Evolutionary conservation across 2,888 invertebrate species (phyloP).

Genomic region (Graphium colonna): DNA sequence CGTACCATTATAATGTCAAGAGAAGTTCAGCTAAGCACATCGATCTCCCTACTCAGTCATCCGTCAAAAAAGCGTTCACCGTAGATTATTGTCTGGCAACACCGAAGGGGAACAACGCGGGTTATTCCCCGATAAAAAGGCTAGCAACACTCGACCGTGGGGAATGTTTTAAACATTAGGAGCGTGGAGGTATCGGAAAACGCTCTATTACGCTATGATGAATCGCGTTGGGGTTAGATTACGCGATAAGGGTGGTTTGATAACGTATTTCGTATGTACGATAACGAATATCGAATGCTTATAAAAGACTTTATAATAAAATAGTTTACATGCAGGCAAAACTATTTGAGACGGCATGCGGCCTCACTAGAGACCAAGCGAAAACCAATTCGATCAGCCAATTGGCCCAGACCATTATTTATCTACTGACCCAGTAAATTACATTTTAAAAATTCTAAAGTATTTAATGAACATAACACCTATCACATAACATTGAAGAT

Average conservation of each 20-base stretch:
- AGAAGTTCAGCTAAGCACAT: slow-evolving; percentile 11
- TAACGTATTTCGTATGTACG: slow-evolving; percentile 13
- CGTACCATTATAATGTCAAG: slow-evolving; percentile 22
- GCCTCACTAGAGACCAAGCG: no score
- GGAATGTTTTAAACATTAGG: slow-evolving; percentile 69
- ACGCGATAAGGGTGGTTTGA: slow-evolving; percentile 17
- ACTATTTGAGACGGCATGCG: no score
- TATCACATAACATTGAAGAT: no score
- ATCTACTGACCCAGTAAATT: no score
- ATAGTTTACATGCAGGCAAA: no score
- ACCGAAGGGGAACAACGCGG: slow-evolving; percentile 29
- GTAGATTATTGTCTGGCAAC: slow-evolving; percentile 51
- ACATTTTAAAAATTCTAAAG: no score
- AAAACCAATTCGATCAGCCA: no score
- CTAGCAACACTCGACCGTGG: slow-evolving; percentile 35
- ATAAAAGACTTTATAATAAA: background rate
- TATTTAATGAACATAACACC: no score
- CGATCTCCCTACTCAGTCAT: slow-evolving; percentile 48
- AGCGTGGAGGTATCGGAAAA: slow-evolving; percentile 24
- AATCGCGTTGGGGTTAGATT: slow-evolving; percentile 25
- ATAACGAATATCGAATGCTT: background rate
- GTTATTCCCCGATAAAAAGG: slow-evolving; percentile 27
- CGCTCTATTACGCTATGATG: slow-evolving; percentile 26
- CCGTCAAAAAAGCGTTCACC: slow-evolving; percentile 65
- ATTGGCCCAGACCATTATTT: no score